phyloP scores from a whole-genome alignment of 2,113 vertebrate species.

The Limnothrissa miodon region DNA sequence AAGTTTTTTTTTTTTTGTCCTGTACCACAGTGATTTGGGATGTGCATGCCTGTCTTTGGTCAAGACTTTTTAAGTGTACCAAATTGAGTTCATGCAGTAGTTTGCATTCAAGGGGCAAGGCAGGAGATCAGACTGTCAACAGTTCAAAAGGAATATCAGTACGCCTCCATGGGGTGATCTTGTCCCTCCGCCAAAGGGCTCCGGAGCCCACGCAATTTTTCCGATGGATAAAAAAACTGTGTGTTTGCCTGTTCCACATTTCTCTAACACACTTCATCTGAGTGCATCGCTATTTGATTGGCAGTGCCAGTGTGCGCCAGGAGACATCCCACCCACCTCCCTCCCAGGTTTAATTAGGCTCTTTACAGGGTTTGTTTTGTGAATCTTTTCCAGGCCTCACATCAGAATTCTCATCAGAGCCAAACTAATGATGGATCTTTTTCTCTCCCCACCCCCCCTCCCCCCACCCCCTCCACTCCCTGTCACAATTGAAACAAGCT shows the following conservation, averaged over 20 bases:
- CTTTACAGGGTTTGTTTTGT: slow-evolving; percentile 33
- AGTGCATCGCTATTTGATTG: slow-evolving; percentile 24
- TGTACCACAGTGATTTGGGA: no score
- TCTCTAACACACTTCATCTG: slow-evolving; percentile 16
- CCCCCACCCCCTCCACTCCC: not conserved
- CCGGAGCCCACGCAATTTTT: slow-evolving; percentile 22
- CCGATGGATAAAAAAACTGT: slow-evolving; percentile 32
- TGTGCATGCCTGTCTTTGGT: not conserved
- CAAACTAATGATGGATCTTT: slow-evolving; percentile 33
- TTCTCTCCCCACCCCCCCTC: not conserved
- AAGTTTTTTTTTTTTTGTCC: no score
- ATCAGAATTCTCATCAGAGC: slow-evolving; percentile 33
- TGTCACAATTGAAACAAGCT: not conserved
- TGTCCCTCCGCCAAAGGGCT: slow-evolving; percentile 19
- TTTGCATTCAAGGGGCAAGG: slow-evolving; percentile 27
- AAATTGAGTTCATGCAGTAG: slow-evolving; percentile 19
- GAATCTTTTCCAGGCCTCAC: slow-evolving; percentile 18
- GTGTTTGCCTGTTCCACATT: no score
- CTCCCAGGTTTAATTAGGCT: slow-evolving; percentile 29
- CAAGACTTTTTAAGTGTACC: not conserved
- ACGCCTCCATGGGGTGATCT: not conserved
- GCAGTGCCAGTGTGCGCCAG: slow-evolving; percentile 24
- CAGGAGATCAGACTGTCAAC: slow-evolving; percentile 37
- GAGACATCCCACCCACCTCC: slow-evolving; percentile 21
- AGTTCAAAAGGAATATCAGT: slow-evolving; percentile 32